These are phyloP conservation scores for Octopus sinensis DNA, from an alignment of 1,140 invertebrate species.

Conservation along the genomic window DNA sequence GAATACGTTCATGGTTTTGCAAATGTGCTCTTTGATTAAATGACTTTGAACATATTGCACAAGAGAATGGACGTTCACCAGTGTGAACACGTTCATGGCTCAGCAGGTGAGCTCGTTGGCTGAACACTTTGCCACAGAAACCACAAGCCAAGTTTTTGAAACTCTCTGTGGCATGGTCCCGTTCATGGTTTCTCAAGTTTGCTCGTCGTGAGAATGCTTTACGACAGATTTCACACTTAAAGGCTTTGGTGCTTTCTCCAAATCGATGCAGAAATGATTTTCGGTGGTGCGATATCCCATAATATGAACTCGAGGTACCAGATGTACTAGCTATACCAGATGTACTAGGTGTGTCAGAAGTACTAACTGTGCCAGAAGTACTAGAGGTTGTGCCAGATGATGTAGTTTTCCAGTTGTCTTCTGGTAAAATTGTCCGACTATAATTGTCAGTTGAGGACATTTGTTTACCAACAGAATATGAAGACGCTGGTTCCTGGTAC, in stretches of 20 bases:
- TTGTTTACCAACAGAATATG: too few relatives aligned
- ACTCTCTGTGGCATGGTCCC: slow-evolving; percentile 76
- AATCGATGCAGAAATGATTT: too few relatives aligned
- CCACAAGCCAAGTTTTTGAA: slow-evolving; percentile 89
- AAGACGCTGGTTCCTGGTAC: too few relatives aligned
- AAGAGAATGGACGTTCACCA: slow-evolving; percentile 73
- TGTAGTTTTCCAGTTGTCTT: too few relatives aligned
- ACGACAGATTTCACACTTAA: neutral
- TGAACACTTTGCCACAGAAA: slow-evolving; percentile 93
- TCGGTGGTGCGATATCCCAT: too few relatives aligned
- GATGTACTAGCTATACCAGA: too few relatives aligned
- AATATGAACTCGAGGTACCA: too few relatives aligned
- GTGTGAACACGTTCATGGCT: slow-evolving; percentile 63
- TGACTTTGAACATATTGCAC: slow-evolving; percentile 68
- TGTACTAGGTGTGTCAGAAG: too few relatives aligned
- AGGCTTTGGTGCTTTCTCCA: neutral
- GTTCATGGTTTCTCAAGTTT: neutral
- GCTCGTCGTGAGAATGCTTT: neutral
- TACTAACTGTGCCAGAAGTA: too few relatives aligned
- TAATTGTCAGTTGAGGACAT: too few relatives aligned
- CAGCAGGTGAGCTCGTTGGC: slow-evolving; percentile 85
- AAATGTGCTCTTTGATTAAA: slow-evolving; percentile 71
- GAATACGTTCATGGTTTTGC: slow-evolving; percentile 32
- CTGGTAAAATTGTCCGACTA: too few relatives aligned
- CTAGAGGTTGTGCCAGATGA: too few relatives aligned